Conservation (phyloP, 2,888 invertebrate genomes). For the Unio delphinus region DNA sequence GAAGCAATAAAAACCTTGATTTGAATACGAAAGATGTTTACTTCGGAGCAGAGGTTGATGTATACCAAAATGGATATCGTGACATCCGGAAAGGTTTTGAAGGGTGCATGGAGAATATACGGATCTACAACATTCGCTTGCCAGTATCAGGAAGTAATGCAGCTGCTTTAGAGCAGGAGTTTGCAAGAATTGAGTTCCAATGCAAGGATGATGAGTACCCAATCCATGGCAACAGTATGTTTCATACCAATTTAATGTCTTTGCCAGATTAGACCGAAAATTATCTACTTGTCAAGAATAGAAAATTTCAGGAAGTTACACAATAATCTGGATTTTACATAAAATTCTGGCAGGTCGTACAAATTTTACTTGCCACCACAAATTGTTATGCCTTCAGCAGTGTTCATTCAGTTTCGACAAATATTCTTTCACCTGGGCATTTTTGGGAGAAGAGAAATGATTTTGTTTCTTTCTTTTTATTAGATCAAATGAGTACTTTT, state of each 20-base stretch:
- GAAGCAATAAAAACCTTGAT: slow-evolving; percentile 87
- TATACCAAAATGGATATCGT: slow-evolving; percentile 51
- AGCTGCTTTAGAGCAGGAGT: slow-evolving; percentile 68
- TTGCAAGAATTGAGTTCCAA: slow-evolving; percentile 68
- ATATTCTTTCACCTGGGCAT: no score
- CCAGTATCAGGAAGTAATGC: slow-evolving; percentile 76
- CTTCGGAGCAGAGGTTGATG: slow-evolving; percentile 84
- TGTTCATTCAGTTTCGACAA: no score
- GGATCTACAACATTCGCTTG: slow-evolving; percentile 82
- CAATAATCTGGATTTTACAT: no score
- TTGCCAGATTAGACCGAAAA: not conserved
- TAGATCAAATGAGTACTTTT: no score
- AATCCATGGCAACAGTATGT: slow-evolving; percentile 40
- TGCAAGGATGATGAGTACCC: slow-evolving; percentile 64
- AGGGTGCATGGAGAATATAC: slow-evolving; percentile 92
- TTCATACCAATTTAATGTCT: not conserved
- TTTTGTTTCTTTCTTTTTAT: no score
- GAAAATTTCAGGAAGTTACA: no score
- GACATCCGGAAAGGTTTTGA: slow-evolving; percentile 86
- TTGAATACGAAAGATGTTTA: slow-evolving; percentile 87
- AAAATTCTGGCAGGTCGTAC: no score
- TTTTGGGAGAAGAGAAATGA: no score
- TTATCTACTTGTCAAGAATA: no score
- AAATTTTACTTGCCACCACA: no score
- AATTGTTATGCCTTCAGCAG: no score